Conservation (phyloP, 2,113 vertebrate genomes). For the Leptobrachium leishanense region DNA sequence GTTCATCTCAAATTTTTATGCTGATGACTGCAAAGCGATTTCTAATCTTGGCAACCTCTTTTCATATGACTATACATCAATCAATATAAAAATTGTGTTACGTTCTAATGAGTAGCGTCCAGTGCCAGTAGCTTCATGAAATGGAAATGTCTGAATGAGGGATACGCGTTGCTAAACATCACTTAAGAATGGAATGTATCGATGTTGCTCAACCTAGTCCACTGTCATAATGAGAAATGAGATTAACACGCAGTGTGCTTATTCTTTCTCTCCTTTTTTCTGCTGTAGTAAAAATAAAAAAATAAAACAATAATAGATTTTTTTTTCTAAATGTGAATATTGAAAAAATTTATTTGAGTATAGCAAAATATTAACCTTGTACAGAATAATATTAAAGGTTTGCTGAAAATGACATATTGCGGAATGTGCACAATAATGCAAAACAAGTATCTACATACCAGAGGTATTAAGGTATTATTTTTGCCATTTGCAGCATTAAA, state of each 20-base stretch:
- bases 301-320: background rate
- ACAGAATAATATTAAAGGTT: background rate
- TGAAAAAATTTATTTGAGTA: background rate
- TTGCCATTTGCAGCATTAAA: no score
- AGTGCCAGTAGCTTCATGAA: constrained; percentile 58
- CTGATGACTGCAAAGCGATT: constrained; percentile 50
- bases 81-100: constrained; percentile 53
- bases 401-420: no score
- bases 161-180: constrained; percentile 56
- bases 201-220: constrained; percentile 52
- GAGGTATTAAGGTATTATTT: no score
- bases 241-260: constrained; percentile 46
- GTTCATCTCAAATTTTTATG: constrained; percentile 35
- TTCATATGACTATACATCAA: constrained; percentile 60
- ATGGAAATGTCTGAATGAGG: constrained; percentile 54
- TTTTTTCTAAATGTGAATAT: no score
- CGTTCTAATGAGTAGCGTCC: constrained; percentile 46
- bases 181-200: constrained; percentile 58
- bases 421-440: no score
- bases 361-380: background rate
- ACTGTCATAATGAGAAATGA: constrained; percentile 37
- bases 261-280: background rate
- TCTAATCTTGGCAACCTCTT: constrained; percentile 60
- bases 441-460: no score
- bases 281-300: no score